Conservation (phyloP, 2,797 vertebrate species). For the Poecilia gillii region DNA sequence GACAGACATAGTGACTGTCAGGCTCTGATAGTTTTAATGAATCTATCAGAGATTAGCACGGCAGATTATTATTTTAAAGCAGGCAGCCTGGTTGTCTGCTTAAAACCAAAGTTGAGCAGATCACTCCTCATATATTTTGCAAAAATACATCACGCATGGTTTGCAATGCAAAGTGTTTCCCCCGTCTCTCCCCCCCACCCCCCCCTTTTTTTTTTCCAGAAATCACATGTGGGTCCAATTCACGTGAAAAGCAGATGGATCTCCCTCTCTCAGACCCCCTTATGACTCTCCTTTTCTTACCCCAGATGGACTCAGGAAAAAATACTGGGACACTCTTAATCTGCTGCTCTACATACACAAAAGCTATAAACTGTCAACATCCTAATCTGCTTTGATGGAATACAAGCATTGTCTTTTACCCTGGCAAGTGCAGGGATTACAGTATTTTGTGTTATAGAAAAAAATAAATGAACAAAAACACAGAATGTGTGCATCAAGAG, state of each 20-base stretch:
- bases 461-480: constrained; percentile 15
- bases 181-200: background rate
- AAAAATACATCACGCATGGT: constrained; percentile 1
- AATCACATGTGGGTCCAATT: constrained; percentile 17
- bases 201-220: constrained; percentile 11
- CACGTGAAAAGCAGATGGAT: constrained; percentile 72
- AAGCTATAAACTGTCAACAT: constrained; percentile 34
- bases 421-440: background rate
- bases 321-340: constrained; percentile 74
- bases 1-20: constrained; percentile 38
- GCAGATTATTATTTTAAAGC: constrained; percentile 34
- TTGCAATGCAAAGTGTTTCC: constrained; percentile 14
- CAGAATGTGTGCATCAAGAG: constrained; percentile 17
- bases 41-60: constrained; percentile 28
- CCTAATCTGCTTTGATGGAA: constrained; percentile 56
- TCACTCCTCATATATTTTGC: constrained; percentile 8
- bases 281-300: constrained; percentile 30
- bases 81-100: constrained; percentile 42
- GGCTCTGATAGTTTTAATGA: constrained; percentile 41
- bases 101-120: constrained; percentile 13
- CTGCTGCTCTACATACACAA: constrained; percentile 65
- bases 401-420: constrained; percentile 7
- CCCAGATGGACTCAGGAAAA: constrained; percentile 75
- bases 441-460: constrained; percentile 23
- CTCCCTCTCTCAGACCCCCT: constrained; percentile 39